Conservation (phyloP, 2,888 invertebrate genomes). For the Seira musarum region DNA sequence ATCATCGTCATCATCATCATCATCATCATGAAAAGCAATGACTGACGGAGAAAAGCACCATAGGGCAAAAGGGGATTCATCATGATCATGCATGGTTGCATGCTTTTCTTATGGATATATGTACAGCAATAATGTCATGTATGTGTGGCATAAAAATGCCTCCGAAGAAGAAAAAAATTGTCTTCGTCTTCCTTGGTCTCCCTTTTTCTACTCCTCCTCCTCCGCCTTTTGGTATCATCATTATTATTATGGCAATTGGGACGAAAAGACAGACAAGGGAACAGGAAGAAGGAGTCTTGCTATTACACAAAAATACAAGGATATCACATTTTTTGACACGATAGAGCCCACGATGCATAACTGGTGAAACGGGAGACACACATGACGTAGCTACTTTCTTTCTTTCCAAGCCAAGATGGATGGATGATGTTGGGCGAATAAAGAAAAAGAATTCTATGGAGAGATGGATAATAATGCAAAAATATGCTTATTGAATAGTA, state of each 20-base stretch:
- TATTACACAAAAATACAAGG: constrained; percentile 31
- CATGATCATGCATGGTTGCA: constrained; percentile 6
- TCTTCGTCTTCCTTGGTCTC: neutral
- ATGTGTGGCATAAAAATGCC: neutral
- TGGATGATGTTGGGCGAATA: neutral
- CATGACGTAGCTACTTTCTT: constrained; percentile 11
- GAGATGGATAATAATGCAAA: constrained; percentile 13
- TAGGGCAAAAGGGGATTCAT: constrained; percentile 12
- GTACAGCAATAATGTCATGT: constrained; percentile 5
- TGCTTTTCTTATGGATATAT: neutral
- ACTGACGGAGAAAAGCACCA: constrained; percentile 10
- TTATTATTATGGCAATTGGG: constrained; percentile 47
- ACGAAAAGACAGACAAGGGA: constrained; percentile 21
- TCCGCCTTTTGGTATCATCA: constrained; percentile 18
- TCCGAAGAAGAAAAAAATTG: neutral
- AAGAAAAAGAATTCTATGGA: neutral
- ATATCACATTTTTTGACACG: constrained; percentile 42
- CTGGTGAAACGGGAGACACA: neutral
- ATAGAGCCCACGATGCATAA: constrained; percentile 6
- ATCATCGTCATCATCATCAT: constrained; percentile 1
- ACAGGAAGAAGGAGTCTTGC: constrained; percentile 15
- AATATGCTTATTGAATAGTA: constrained; percentile 12
- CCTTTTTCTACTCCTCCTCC: constrained; percentile 1
- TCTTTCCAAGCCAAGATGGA: neutral
- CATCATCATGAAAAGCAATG: constrained; percentile 12